These are phyloP conservation scores for Syrmaticus mikado DNA, from an alignment of 2,113 vertebrate genomes.

Conservation along the genomic window DNA sequence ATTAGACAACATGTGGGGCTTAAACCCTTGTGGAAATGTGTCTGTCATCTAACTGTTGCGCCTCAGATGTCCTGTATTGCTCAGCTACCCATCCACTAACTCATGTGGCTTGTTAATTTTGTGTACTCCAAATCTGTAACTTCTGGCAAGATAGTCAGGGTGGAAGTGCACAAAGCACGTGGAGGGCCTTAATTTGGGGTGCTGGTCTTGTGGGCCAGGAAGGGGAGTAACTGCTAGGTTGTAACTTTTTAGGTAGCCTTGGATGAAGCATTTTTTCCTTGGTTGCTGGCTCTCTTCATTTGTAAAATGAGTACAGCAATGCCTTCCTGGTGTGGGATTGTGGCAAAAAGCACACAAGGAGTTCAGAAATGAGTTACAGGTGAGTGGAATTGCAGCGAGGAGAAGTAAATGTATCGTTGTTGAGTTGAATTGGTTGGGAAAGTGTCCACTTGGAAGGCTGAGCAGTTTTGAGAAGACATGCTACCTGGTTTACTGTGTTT, in stretches of 20 bases:
- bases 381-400: constrained; percentile 11
- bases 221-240: background rate
- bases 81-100: constrained; percentile 55
- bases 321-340: background rate
- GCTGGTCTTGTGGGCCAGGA: background rate
- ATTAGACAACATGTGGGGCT: constrained; percentile 61
- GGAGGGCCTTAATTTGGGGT: background rate
- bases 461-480: background rate
- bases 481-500: background rate
- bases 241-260: background rate
- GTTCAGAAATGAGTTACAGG: background rate
- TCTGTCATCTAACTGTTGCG: constrained; percentile 66
- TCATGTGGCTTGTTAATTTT: constrained; percentile 32
- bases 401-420: background rate
- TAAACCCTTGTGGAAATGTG: constrained; percentile 60
- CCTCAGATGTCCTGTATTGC: constrained; percentile 69
- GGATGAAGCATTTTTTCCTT: background rate
- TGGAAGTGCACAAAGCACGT: background rate
- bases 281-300: background rate
- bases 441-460: background rate
- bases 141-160: background rate
- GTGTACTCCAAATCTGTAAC: background rate
- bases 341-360: background rate
- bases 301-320: background rate
- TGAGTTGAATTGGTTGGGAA: background rate